A percentile compares a stretch with the other conserved stretches of the same genome.
Evolutionary conservation across 2,888 invertebrate genomes (phyloP).

Genomic region (Acrocyrtus sp.): DNA sequence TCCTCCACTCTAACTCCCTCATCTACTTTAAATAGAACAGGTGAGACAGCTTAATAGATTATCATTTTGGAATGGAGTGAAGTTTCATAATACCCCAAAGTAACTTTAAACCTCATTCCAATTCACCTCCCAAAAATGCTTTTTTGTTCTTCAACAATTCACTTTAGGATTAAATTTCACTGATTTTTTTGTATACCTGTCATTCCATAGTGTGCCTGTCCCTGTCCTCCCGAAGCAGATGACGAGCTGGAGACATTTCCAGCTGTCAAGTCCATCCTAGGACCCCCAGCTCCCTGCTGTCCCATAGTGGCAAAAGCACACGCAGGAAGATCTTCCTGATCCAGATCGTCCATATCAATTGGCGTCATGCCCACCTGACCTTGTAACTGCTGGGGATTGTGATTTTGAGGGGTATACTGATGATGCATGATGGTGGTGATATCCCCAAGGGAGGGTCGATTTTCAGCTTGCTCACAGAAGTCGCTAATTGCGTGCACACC

Average conservation of each 20-base stretch:
- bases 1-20: slow-evolving; percentile 56
- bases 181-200: slow-evolving; percentile 45
- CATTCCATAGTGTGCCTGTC: slow-evolving; percentile 40
- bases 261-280: slow-evolving; percentile 48
- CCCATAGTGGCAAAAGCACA: slow-evolving; percentile 55
- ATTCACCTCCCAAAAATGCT: too few relatives aligned
- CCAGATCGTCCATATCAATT: slow-evolving; percentile 49
- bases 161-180: not conserved
- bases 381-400: slow-evolving; percentile 26
- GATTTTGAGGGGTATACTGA: slow-evolving; percentile 26
- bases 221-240: slow-evolving; percentile 19
- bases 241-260: slow-evolving; percentile 11
- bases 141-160: too few relatives aligned
- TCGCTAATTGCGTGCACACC: slow-evolving; percentile 24
- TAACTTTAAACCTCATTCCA: too few relatives aligned
- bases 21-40: slow-evolving; percentile 21
- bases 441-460: too few relatives aligned
- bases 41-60: too few relatives aligned
- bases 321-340: slow-evolving; percentile 54
- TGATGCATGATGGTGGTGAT: slow-evolving; percentile 43
- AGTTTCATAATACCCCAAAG: too few relatives aligned
- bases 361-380: slow-evolving; percentile 27
- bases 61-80: too few relatives aligned
- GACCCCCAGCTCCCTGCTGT: slow-evolving; percentile 21
- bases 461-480: slow-evolving; percentile 30